phyloP scores from a whole-genome alignment of 2,113 vertebrate genomes.

The Pungitius pungitius region DNA sequence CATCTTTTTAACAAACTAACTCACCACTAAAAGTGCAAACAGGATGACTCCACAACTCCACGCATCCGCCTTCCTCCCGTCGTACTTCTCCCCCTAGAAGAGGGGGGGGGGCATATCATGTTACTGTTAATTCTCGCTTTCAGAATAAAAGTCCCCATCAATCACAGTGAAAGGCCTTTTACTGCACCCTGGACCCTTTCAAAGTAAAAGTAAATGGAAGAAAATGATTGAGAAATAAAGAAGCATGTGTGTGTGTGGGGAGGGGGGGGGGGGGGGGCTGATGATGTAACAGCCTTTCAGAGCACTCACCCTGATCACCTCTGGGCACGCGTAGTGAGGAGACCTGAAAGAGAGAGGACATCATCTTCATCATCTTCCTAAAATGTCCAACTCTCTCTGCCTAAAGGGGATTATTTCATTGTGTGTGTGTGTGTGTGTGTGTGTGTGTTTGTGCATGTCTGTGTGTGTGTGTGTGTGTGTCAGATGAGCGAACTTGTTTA shows the following conservation, averaged over 20 bases:
- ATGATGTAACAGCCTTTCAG: slow-evolving; percentile 43
- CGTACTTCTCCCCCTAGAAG: slow-evolving; percentile 95
- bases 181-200: too few relatives aligned
- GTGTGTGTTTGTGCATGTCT: too few relatives aligned
- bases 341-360: slow-evolving; percentile 82
- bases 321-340: slow-evolving; percentile 98
- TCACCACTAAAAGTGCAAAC: slow-evolving; percentile 98
- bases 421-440: too few relatives aligned
- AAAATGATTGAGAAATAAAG: background rate
- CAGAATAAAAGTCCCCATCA: too few relatives aligned
- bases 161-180: too few relatives aligned
- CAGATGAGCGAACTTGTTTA: background rate
- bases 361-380: background rate
- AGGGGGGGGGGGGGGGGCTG: background rate
- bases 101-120: background rate
- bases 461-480: too few relatives aligned
- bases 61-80: slow-evolving; percentile 96
- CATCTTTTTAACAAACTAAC: too few relatives aligned
- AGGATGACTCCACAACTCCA: slow-evolving; percentile 99
- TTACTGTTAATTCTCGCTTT: too few relatives aligned
- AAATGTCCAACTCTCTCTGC: background rate
- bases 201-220: too few relatives aligned
- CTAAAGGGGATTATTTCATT: background rate
- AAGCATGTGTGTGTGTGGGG: too few relatives aligned
- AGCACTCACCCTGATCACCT: slow-evolving; percentile 96